phyloP scores from a whole-genome alignment of 1,140 invertebrate species.

The Lordiphosa collinella region DNA sequence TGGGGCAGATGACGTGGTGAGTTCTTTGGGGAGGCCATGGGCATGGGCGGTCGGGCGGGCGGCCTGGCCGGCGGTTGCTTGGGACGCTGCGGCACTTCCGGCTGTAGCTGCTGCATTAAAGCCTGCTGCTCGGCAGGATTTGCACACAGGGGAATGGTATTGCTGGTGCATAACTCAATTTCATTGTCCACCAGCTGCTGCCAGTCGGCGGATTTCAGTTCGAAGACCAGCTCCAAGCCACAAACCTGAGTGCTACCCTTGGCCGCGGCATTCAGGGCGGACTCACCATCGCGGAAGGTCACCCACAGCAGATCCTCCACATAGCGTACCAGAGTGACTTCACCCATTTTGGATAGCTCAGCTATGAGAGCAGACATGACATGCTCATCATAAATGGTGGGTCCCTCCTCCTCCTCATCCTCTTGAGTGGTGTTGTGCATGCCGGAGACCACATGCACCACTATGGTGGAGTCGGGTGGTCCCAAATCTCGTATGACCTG shows the following conservation, averaged over 20 bases:
- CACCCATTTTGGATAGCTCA: constrained; percentile 80
- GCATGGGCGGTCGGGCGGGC: constrained; percentile 82
- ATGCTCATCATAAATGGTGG: constrained; percentile 80
- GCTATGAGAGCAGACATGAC: constrained; percentile 73
- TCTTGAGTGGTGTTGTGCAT: constrained; percentile 35
- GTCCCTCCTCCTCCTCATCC: constrained; percentile 77
- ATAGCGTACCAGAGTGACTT: constrained; percentile 94
- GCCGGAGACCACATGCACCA: constrained; percentile 83
- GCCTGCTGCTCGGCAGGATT: constrained; percentile 67
- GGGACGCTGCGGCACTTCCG: constrained; percentile 81
- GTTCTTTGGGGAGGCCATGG: constrained; percentile 79
- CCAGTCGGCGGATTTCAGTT: constrained; percentile 93
- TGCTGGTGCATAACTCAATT: constrained; percentile 90
- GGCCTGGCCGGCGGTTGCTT: constrained; percentile 82
- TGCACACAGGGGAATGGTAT: constrained; percentile 87
- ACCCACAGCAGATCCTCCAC: constrained; percentile 94
- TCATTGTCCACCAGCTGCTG: constrained; percentile 88
- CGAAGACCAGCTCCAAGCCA: constrained; percentile 85
- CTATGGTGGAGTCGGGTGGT: constrained; percentile 96
- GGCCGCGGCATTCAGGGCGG: constrained; percentile 87
- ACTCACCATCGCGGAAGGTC: constrained; percentile 92
- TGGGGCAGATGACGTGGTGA: constrained; percentile 78
- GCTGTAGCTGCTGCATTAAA: constrained; percentile 74
- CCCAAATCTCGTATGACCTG: constrained; percentile 92
- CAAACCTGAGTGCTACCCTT: constrained; percentile 83